phyloP scores from a whole-genome alignment of 1,140 invertebrate genomes.

The Helicorthomorpha holstii region DNA sequence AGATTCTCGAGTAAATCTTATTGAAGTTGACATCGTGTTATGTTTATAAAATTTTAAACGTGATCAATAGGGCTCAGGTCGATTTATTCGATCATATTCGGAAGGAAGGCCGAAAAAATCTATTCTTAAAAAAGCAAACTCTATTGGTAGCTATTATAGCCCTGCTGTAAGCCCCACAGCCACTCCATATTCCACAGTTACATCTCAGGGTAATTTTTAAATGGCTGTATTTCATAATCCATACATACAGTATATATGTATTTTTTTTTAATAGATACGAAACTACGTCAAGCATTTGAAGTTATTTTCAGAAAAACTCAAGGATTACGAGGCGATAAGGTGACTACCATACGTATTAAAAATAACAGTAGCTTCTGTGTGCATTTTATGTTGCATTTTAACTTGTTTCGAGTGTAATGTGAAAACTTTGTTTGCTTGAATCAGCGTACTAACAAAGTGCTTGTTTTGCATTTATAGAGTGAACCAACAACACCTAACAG shows the following conservation, averaged over 20 bases:
- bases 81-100: neutral
- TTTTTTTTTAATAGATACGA: conserved; percentile 20
- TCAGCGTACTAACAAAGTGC: neutral
- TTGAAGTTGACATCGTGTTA: neutral
- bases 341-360: conserved; percentile 9
- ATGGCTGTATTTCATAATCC: no score
- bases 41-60: no score
- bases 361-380: no score
- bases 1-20: no score
- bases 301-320: conserved; percentile 74
- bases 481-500: conserved; percentile 13
- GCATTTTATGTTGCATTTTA: no score
- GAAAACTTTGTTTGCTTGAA: no score
- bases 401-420: no score
- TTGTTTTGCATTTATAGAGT: conserved; percentile 7
- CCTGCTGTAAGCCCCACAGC: conserved; percentile 49
- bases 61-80: neutral
- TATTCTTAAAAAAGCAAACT: conserved; percentile 81
- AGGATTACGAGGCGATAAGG: conserved; percentile 32
- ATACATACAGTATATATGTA: conserved; percentile 10
- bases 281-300: conserved; percentile 72
- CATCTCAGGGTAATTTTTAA: conserved; percentile 21
- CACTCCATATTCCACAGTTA: conserved; percentile 44
- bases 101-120: conserved; percentile 52
- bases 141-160: conserved; percentile 47